Base-by-base conservation (phyloP, 2,888 invertebrate species). In the Nesidiocoris tenuis region DNA sequence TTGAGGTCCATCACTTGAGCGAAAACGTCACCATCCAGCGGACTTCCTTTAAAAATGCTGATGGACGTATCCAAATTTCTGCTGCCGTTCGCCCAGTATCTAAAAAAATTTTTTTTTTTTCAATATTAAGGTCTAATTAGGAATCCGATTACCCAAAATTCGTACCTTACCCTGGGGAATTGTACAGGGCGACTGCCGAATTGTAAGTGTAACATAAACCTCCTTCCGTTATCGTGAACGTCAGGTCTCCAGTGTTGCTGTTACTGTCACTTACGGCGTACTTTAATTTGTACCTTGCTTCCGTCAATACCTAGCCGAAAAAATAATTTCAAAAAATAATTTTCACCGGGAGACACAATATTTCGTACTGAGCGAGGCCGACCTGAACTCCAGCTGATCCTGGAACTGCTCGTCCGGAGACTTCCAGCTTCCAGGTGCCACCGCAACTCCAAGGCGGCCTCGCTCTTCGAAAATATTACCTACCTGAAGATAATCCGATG, bases 21-120 rank as follows among this genome's bases (percentile, higher is more conserved):
- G 82, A 90, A 91, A 16, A 91, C 88, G 83, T 91, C 91, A 0
- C 91, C 91, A 81, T 91, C 90, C 12, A 91, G 81, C 0, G 91
- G 91, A 83, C 90, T 90, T 0, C 91, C 88, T 19, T 77, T 75
- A 39, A 79, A 77, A 12, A 77, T 17, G 2, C 59, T 18, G 2
- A 18, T 54, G 18, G 66, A 19, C 16, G 61, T 19, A 25, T 65
- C 22, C 0, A 74, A 1, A 7, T 61, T 74, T 57, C 68, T 77
- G 7, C 76, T 77, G n/a, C 76, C 76, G n/a, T 19, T 24, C 24
- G 56, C 61, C 79, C 79, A 79, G 55, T 79, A 79, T 9, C 79
- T 79, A 21, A 1, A 77, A 74, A 39, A 39, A 12, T n/a, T n/a
- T n/a, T n/a, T n/a, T n/a, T n/a, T n/a, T n/a, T n/a, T n/a, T n/a